Evolutionary conservation across 2,797 vertebrate genomes (phyloP), one percentile per base, ranked within the genome.

Genomic region (Sparidentex hasta): DNA sequence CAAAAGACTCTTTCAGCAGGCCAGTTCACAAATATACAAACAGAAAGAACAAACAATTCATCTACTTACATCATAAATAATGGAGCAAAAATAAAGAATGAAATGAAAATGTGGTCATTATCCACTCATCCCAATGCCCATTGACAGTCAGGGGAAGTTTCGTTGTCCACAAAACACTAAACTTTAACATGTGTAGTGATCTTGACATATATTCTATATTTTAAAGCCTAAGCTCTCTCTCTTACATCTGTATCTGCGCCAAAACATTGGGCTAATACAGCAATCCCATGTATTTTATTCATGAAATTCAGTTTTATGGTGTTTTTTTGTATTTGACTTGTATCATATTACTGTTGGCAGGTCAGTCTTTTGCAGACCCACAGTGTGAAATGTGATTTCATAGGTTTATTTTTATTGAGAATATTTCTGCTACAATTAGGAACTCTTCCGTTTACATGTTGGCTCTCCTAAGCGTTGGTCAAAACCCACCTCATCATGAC

Each of bases 401-500:
- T 27, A 12, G 4, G 7, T 56, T 1, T 38, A 41, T 67, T 62
- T 48, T 43, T 47, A 12, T 11, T 48, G 41, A 2, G 41, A 41
- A 29, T 17, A 29, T 33, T 66, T 43, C 48, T 13, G 8, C 16
- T 54, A 29, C 13, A 41, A 54, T 16, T 41, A 23, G 5, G 6
- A 54, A 57, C 58, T 21, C 12, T 54, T 57, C 6, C 46, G 8
- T 65, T 67, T 46, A 48, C 43, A 46, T 21, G 16, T 70, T 72
- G 50, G 38, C 20, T 74, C 46, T 51, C 54, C 44, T 59, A 38
- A 64, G 38, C 27, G 18, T 80, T 57, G 41, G 44, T n/a, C 33
- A 47, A 72, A 76, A 50, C 23, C 65, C 51, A 71, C 27, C 57
- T 76, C 71, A 54, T 64, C 56, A 56, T 68, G 7, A 52, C 54